Base-by-base conservation (phyloP, 2,113 vertebrate species). In the Pyrgilauda ruficollis region DNA sequence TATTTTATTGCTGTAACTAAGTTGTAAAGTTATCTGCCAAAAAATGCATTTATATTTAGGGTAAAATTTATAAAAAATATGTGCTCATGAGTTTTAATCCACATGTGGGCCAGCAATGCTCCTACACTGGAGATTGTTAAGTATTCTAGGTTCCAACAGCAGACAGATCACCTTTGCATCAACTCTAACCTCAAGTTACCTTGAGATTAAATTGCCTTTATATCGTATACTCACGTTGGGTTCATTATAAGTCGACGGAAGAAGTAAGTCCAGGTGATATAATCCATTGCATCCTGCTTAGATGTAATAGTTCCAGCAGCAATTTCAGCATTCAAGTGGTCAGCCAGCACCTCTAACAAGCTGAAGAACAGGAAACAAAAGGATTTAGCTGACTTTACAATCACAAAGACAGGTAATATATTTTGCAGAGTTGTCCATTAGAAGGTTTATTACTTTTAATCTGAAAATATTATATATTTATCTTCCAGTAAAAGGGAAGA, bases 231-330 rank as follows among this genome's bases (percentile, higher is more conserved):
- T 96, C 94, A 99, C 99, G 98, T 99, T 91, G 99, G 99, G 96
- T 99, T 99, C 99, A 99, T 99, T 95, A 99, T 97, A 94, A 99
- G 98, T 59, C 99, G 98, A 78, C 99, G 98, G 97, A 99, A 99
- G 97, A 99, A 99, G 88, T 99, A 99, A 4, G 99, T 99, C 99
- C 99, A 99, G 67, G 99, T 99, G 95, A 99, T 98, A 97, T 99
- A 99, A 97, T 99, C 99, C 99, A 99, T 99, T 52, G 99, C 99
- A 64, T 99, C 99, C 96, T 99, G 99, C 93, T 99, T 99, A 94
- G 99, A 99, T 56, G 98, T 97, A 97, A 99, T 98, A 77, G 99
- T 99, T 92, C 99, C 99, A 84, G 99, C 99, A 84, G 99, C 98
- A 64, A 99, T 99, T 97, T 99, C 99, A 59, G 99, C 99, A 90